These are phyloP conservation scores for Nematolebias whitei DNA, from an alignment of 2,113 vertebrate genomes.

Conservation along the genomic window DNA sequence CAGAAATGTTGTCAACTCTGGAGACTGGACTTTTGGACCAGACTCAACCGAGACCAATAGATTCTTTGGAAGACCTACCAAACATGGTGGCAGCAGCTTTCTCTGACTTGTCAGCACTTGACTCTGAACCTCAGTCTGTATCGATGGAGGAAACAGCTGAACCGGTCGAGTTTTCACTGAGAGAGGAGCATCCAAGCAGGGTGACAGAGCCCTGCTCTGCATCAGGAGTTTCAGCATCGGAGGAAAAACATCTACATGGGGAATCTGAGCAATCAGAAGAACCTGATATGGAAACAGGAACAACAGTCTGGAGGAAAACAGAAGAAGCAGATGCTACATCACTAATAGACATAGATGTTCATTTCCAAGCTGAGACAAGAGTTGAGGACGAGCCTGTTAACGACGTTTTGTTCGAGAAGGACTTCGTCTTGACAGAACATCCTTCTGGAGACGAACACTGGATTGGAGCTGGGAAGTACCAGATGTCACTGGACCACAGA, in stretches of 20 bases:
- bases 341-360: neutral
- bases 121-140: constrained; percentile 4
- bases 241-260: neutral
- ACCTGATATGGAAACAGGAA: neutral
- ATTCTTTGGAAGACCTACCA: neutral
- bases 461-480: constrained; percentile 5
- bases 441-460: neutral
- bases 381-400: constrained; percentile 9
- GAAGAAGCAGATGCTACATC: constrained; percentile 2
- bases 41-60: neutral
- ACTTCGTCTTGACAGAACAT: neutral
- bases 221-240: neutral
- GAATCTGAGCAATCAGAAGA: constrained; percentile 7
- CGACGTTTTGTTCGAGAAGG: constrained; percentile 8
- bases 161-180: neutral
- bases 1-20: constrained; percentile 31
- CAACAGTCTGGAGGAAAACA: neutral
- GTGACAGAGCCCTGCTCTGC: constrained; percentile 3
- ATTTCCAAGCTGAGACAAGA: neutral
- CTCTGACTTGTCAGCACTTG: neutral
- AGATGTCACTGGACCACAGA: neutral
- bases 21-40: constrained; percentile 43
- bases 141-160: neutral
- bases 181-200: neutral
- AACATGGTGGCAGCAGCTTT: constrained; percentile 1